A percentile compares a stretch with the other conserved stretches of the same genome.
Evolutionary conservation across 1,140 invertebrate genomes (phyloP).

Genomic region (Capitella teleta): DNA sequence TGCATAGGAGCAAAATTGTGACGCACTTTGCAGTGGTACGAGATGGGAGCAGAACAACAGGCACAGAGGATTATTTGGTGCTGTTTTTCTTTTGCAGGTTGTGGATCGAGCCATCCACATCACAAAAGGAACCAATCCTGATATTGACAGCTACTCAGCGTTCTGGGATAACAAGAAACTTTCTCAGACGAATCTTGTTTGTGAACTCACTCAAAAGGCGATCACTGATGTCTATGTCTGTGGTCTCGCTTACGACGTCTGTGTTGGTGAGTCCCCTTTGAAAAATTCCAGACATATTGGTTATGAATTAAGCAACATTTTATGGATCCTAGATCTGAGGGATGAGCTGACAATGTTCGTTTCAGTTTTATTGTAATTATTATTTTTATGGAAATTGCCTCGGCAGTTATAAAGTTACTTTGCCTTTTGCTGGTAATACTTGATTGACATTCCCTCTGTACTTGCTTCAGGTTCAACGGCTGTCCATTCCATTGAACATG

Average conservation of each 20-base stretch:
- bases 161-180: constrained; percentile 95
- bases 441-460: background rate
- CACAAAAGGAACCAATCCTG: constrained; percentile 86
- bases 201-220: constrained; percentile 62
- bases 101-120: constrained; percentile 66
- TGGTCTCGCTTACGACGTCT: constrained; percentile 91
- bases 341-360: background rate
- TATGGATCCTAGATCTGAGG: background rate
- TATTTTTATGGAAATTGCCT: background rate
- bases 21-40: background rate
- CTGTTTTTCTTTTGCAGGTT: constrained; percentile 38
- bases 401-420: background rate
- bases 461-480: constrained; percentile 62
- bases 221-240: constrained; percentile 90
- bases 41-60: background rate
- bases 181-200: constrained; percentile 71
- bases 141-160: constrained; percentile 93
- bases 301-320: background rate
- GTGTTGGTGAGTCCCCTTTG: constrained; percentile 59
- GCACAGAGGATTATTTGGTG: background rate
- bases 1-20: background rate
- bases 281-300: background rate
- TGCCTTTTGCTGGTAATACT: background rate
- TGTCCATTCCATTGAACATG: constrained; percentile 69
- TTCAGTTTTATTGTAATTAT: background rate